Percentiles rank a stretch among this genome's conserved stretches.
Conservation (phyloP, 64 coral and sea anemone species). For the Cladopsammia gracilis region DNA sequence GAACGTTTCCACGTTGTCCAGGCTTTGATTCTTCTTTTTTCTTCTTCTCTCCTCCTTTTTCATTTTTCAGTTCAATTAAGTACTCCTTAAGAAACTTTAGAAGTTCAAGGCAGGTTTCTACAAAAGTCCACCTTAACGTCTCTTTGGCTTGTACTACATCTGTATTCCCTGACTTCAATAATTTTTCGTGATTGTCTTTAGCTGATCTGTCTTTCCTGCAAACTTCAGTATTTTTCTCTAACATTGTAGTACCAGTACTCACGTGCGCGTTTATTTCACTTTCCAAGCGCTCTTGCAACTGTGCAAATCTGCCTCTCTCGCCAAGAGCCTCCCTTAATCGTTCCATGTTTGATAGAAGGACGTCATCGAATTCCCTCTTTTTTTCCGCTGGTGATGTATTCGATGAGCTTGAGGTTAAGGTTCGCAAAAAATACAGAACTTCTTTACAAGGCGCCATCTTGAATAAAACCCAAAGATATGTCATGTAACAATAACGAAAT, state of each 20-base stretch:
- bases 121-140: slow-evolving; percentile 65
- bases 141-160: background rate
- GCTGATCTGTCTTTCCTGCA: background rate
- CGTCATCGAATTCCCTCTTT: slow-evolving; percentile 8
- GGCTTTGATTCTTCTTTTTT: background rate
- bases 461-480: background rate
- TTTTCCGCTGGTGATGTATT: background rate
- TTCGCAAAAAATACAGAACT: background rate
- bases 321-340: background rate
- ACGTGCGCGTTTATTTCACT: background rate
- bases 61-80: background rate
- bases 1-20: background rate
- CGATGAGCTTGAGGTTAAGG: slow-evolving; percentile 3
- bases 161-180: background rate
- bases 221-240: background rate
- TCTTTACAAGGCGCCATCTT: background rate
- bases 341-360: slow-evolving; percentile 19
- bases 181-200: background rate
- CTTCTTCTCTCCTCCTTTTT: background rate
- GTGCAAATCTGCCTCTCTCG: background rate
- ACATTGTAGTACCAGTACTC: background rate
- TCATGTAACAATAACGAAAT: background rate
- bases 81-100: slow-evolving; percentile 39
- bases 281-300: background rate
- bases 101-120: slow-evolving; percentile 67